Conservation (phyloP, 2,888 invertebrate genomes). For the Cantharis nigra region DNA sequence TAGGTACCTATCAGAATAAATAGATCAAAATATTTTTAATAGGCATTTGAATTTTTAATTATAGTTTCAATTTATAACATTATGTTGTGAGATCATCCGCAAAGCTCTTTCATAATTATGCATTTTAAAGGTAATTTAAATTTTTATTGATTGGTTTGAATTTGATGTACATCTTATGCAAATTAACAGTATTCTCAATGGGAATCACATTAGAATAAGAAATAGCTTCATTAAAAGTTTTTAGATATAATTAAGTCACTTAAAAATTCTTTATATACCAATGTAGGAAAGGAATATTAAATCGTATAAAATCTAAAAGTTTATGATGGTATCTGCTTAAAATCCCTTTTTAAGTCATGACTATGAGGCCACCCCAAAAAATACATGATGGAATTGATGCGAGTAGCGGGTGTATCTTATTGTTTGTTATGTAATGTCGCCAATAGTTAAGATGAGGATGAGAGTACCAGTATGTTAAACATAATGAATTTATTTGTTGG, state of each 20-base stretch:
- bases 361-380: neutral
- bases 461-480: too few relatives aligned
- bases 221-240: neutral
- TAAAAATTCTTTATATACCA: neutral
- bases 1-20: neutral
- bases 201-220: neutral
- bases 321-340: too few relatives aligned
- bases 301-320: neutral
- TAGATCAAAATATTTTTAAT: neutral
- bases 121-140: neutral
- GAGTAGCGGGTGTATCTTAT: too few relatives aligned
- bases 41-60: neutral
- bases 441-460: too few relatives aligned
- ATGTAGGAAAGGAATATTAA: neutral
- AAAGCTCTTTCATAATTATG: neutral
- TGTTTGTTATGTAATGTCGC: too few relatives aligned
- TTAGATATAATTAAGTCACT: neutral
- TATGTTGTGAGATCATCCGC: neutral
- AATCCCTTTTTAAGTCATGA: too few relatives aligned
- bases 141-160: neutral
- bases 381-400: neutral
- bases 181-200: neutral
- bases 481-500: too few relatives aligned
- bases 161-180: slow-evolving; percentile 1
- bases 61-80: neutral